Evolutionary conservation across 2,888 invertebrate species (phyloP).

Genomic region (Bruchidius siliquastri): DNA sequence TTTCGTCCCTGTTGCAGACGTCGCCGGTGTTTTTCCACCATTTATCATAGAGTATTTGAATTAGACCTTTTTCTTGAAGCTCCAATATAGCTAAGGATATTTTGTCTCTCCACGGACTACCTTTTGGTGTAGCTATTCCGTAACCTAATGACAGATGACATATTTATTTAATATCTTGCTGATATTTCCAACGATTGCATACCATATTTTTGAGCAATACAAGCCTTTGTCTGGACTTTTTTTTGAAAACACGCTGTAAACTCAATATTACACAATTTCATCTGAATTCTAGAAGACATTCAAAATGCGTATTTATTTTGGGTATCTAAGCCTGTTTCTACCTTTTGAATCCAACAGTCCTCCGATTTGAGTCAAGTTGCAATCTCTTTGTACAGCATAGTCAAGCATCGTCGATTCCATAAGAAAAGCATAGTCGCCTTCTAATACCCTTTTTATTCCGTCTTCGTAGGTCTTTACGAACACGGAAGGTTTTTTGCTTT

Average conservation of each 20-base stretch:
- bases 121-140: slow-evolving; percentile 95
- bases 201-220: too few species aligned
- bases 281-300: too few species aligned
- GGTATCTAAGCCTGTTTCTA: too few species aligned
- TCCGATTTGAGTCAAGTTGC: slow-evolving; percentile 95
- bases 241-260: too few species aligned
- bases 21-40: slow-evolving; percentile 98
- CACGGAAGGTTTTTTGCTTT: slow-evolving; percentile 69
- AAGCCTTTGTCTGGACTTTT: too few species aligned
- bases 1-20: slow-evolving; percentile 81
- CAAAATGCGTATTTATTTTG: too few species aligned
- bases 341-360: slow-evolving; percentile 73
- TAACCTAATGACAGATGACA: slow-evolving; percentile 49
- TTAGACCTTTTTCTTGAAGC: slow-evolving; percentile 90
- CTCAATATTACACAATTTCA: too few species aligned
- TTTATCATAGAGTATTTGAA: slow-evolving; percentile 90
- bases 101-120: slow-evolving; percentile 94
- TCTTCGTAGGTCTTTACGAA: slow-evolving; percentile 89
- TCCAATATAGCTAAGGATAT: slow-evolving; percentile 92
- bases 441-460: slow-evolving; percentile 80
- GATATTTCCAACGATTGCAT: too few species aligned
- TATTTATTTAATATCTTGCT: too few species aligned
- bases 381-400: slow-evolving; percentile 90
- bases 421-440: slow-evolving; percentile 92
- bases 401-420: slow-evolving; percentile 99